phyloP scores from a whole-genome alignment of 2,113 vertebrate species.

The Tragelaphus strepsiceros region DNA sequence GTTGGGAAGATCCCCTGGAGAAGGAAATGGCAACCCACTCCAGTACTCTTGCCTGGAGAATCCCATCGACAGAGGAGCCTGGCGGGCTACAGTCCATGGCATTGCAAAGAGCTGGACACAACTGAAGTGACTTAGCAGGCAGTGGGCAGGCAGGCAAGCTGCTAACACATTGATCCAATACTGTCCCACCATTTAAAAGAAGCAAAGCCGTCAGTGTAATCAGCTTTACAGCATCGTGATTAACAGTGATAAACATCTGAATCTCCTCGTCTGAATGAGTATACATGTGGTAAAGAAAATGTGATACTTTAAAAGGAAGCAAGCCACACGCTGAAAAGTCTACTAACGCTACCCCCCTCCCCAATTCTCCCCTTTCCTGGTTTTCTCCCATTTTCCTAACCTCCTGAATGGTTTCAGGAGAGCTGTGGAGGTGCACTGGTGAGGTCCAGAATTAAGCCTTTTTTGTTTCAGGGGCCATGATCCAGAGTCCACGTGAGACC shows the following conservation, averaged over 20 bases:
- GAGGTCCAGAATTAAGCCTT: neutral
- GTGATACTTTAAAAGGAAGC: neutral
- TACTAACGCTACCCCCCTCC: neutral
- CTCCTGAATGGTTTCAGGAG: neutral
- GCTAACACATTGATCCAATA: neutral
- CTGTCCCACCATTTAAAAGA: neutral
- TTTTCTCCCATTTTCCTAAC: neutral
- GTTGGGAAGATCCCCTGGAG: neutral
- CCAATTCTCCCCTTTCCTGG: neutral
- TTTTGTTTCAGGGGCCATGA: neutral
- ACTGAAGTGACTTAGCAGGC: neutral
- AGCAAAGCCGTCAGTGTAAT: neutral
- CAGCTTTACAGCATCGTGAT: neutral
- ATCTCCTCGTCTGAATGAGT: neutral
- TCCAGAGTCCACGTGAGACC: neutral
- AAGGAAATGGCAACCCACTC: neutral
- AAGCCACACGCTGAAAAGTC: neutral
- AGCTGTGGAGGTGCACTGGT: neutral
- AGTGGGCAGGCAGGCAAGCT: neutral
- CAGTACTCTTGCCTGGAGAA: neutral
- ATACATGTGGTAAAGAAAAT: neutral
- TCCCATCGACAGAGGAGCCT: neutral
- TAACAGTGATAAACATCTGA: neutral
- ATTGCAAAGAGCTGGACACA: neutral
- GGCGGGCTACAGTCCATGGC: neutral